Base-by-base conservation (phyloP, 64 coral and sea anemone species). In the Stichodactyla helianthus region DNA sequence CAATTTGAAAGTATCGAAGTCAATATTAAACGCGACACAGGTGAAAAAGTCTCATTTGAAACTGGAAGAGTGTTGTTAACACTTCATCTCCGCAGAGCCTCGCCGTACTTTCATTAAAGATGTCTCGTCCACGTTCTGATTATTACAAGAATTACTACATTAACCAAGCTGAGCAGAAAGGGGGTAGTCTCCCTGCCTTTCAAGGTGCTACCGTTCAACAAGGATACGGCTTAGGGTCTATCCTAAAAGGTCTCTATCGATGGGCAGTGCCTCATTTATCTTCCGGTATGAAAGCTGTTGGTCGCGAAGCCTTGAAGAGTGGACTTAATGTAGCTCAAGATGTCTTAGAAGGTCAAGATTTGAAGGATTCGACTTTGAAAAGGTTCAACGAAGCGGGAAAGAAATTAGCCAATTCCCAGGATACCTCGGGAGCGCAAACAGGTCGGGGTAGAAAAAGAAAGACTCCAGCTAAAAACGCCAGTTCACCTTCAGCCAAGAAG, bases 161-260 rank as follows among this genome's bases (percentile, higher is more conserved):
- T 82, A 31, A 81, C 5, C 71, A 87, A 87, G 71, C 71, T 9
- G 17, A 82, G 55, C n/a, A 79, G 12, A 68, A 89, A 57, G 35
- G 87, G 70, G 22, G 55, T 58, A 59, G 67, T 54, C 59, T 52
- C 61, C 7, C 51, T 13, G 84, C 59, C 16, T 86, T 71, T 71
- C 77, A 55, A 2, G 52, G 81, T 71, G 64, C 44, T 31, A 52
- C 26, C 20, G 12, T 83, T 54, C 88, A 84, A 25, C 60, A 62
- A 16, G 88, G 88, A 18, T 84, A 90, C 77, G 88, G 88, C 2
- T 59, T 90, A 58, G 82, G 88, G 0, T 89, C 88, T 50, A 89
- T 89, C 23, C 65, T 89, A 64, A 50, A 20, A 52, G 80, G 88
- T 16, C 31, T 90, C 0, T 85, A 84, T 11, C 82, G 82, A 12